phyloP scores from a whole-genome alignment of 2,797 vertebrate species.

The Anguilla megastoma region DNA sequence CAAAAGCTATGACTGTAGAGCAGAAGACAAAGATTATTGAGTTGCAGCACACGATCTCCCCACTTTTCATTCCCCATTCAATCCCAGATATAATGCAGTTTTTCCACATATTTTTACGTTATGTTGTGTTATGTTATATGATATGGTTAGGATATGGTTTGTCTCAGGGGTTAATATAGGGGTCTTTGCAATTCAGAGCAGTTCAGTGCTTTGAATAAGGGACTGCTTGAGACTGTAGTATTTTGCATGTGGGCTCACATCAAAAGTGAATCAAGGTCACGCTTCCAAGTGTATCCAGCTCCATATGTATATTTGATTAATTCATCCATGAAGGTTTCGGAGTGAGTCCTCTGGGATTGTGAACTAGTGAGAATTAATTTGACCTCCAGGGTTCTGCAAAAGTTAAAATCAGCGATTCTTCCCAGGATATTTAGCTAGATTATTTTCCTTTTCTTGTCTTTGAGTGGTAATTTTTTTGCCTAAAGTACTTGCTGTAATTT shows the following conservation, averaged over 20 bases:
- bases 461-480: neutral
- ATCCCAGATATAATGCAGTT: neutral
- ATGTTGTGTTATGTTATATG: no score
- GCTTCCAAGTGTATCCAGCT: neutral
- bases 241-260: neutral
- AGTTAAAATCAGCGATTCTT: neutral
- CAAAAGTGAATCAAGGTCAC: neutral
- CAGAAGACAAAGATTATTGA: neutral
- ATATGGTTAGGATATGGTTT: neutral
- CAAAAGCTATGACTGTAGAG: neutral
- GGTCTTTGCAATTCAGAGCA: neutral
- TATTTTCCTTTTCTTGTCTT: neutral
- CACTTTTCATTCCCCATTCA: neutral
- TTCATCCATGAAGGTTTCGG: neutral
- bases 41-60: no score
- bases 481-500: neutral
- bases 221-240: neutral
- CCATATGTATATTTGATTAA: conserved; percentile 1
- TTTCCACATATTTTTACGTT: neutral
- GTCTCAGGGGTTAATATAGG: neutral
- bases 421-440: neutral
- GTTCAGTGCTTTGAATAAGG: neutral
- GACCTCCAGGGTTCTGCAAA: neutral
- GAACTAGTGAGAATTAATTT: conserved; percentile 14
- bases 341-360: neutral